Evolutionary conservation across 2,113 vertebrate genomes (phyloP), one percentile per base, ranked within the genome.

Genomic region (Pomatorhinus ruficollis): DNA sequence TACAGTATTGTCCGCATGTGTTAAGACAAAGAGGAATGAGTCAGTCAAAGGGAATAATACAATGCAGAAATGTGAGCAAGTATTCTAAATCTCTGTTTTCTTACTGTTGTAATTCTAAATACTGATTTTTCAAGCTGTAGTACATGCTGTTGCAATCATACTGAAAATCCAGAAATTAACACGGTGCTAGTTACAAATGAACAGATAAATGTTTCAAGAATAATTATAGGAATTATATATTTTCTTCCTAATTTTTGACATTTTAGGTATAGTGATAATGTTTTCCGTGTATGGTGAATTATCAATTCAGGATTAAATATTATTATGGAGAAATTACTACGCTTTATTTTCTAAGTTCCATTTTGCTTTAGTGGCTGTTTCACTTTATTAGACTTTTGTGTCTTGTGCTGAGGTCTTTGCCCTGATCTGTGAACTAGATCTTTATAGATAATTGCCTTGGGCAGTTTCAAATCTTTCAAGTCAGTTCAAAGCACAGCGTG

Each of bases 401-500:
- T 81, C 27, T 71, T 71, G 18, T 71, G 30, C 33, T 81, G 35
- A 83, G 12, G 16, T 72, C 61, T 83, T n/a, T 83, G 52, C n/a
- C 79, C 65, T 89, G 30, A 54, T 77, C 56, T 89, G 33, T 95
- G 83, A 95, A 54, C 64, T 93, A 33, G 20, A 63, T 78, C 76
- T 87, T 69, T 95, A 37, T 69, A 37, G 39, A 15, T 72, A 83
- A 79, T 93, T 94, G 65, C 79, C 81, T 87, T 87, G 78, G 64
- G 53, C 87, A 91, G 60, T 92, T 97, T 96, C 44, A 90, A 87
- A 59, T 91, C 80, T 87, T 97, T 71, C 91, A 61, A 93, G 76
- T 84, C 69, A 37, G 24, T 92, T 96, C 52, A 74, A 85, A 90
- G 42, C 47, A 88, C 61, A 72, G 21, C 42, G 54, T 89, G 30